Evolutionary conservation across 2,113 vertebrate species (phyloP).

Genomic region (Crotalus viridis): DNA sequence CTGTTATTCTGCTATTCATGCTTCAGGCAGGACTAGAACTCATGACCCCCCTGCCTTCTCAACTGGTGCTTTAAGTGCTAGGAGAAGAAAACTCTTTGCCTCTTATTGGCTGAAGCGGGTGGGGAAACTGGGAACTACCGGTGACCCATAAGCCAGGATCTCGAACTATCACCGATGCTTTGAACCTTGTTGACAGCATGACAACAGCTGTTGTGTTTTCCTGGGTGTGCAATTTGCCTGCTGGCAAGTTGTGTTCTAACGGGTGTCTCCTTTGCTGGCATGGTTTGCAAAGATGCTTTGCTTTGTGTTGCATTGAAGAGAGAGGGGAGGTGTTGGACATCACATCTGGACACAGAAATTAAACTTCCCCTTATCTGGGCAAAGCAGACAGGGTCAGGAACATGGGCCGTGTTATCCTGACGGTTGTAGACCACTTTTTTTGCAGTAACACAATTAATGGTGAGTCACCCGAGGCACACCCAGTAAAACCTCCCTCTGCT

Average conservation of each 20-base stretch:
- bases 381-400: not conserved
- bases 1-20: too few species aligned
- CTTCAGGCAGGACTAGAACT: too few species aligned
- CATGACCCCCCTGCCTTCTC: too few species aligned
- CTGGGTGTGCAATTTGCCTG: not conserved
- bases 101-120: too few species aligned
- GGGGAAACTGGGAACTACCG: too few species aligned
- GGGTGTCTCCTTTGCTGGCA: not conserved
- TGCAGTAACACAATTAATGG: not conserved
- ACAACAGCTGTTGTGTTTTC: not conserved
- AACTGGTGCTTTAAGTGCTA: too few species aligned
- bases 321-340: not conserved
- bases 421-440: not conserved
- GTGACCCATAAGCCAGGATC: too few species aligned
- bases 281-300: not conserved
- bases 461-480: not conserved
- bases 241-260: not conserved
- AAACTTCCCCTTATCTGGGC: not conserved
- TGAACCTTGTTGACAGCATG: too few species aligned
- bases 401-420: not conserved
- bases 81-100: too few species aligned
- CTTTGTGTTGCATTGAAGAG: not conserved
- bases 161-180: too few species aligned
- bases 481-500: not conserved
- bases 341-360: not conserved